A percentile compares a stretch with the other conserved stretches of the same genome.
phyloP scores from a whole-genome alignment of 2,113 vertebrate species.

The Colossoma macropomum region DNA sequence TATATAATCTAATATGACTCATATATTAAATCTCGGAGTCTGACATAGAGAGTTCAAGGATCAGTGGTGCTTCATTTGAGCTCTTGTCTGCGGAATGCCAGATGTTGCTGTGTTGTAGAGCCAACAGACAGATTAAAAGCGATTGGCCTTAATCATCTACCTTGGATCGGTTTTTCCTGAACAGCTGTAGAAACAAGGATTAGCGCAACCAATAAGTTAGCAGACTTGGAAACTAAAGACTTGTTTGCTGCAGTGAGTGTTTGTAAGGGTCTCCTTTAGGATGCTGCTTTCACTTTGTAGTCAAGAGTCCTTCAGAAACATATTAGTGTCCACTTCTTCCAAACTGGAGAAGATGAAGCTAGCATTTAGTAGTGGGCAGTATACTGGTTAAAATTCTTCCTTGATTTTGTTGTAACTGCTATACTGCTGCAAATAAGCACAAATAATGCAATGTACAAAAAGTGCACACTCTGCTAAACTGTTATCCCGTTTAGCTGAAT shows the following conservation, averaged over 20 bases:
- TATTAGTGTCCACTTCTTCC: too few species aligned
- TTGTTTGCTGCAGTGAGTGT: neutral
- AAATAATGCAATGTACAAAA: too few species aligned
- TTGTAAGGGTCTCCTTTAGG: neutral
- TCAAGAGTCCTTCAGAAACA: too few species aligned
- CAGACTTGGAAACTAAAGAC: slow-evolving; percentile 4
- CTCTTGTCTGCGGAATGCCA: slow-evolving; percentile 23
- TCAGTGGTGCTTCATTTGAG: neutral
- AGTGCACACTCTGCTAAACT: too few species aligned
- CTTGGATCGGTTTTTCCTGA: slow-evolving; percentile 31
- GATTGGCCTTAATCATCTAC: slow-evolving; percentile 45
- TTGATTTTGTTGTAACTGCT: too few species aligned
- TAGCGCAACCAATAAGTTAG: neutral
- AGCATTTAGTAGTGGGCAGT: too few species aligned
- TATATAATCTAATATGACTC: neutral
- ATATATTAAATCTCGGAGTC: neutral
- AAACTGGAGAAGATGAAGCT: neutral
- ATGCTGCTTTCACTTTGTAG: neutral
- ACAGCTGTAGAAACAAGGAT: slow-evolving; percentile 16
- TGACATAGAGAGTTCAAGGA: neutral
- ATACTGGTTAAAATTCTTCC: too few species aligned
- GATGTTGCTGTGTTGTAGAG: slow-evolving; percentile 41
- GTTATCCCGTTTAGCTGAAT: too few species aligned
- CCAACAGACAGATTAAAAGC: slow-evolving; percentile 30
- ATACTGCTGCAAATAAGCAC: too few species aligned